Base-by-base conservation (phyloP, 2,797 vertebrate genomes). In the Mallotus villosus region DNA sequence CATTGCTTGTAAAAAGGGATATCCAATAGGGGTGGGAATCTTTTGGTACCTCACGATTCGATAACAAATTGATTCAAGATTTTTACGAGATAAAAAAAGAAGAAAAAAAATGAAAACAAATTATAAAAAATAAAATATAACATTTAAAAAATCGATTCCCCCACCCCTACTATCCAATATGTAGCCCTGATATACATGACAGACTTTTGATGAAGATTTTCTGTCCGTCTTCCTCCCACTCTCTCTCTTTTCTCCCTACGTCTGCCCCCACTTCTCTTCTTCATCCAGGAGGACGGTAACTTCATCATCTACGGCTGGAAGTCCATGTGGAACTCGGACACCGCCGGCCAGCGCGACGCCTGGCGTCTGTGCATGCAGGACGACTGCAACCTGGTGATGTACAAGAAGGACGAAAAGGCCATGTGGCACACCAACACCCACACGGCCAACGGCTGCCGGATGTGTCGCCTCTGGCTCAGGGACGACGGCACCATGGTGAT, bases 381-480 rank as follows among this genome's bases (percentile, higher is more conserved):
- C 0, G 62, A 79, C 74, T 76, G 66, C 62, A 79, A 79, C 73
- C 29, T 73, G 3, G 70, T 79, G 51, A 67, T 75, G 37, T 75
- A 75, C 67, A 51, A 74, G 21, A 68, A n/a, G 37, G 29, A 17
- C 0, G 8, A 4, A 3, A 57, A 17, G n/a, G 5, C 32, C 3
- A 51, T 71, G 27, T 78, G 76, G 75, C 37, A 34, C 24, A 66
- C 67, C 14, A 70, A 70, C 19, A 73, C 58, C 19, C 17, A 25
- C 24, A 22, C 21, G 14, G 29, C 24, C 25, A 37, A 29, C 16
- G 25, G 46, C 27, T 58, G 19, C 73, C 61, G 55, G 24, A 55
- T 25, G 49, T 69, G 67, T 16, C 58, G 27, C 32, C 12, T 70
- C 7, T 22, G 17, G n/a, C 67, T 74, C 11, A 34, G 22, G 19